phyloP scores from a whole-genome alignment of 30 jellyfish, hydroid and myxozoan species.

The Rhopilema esculentum region DNA sequence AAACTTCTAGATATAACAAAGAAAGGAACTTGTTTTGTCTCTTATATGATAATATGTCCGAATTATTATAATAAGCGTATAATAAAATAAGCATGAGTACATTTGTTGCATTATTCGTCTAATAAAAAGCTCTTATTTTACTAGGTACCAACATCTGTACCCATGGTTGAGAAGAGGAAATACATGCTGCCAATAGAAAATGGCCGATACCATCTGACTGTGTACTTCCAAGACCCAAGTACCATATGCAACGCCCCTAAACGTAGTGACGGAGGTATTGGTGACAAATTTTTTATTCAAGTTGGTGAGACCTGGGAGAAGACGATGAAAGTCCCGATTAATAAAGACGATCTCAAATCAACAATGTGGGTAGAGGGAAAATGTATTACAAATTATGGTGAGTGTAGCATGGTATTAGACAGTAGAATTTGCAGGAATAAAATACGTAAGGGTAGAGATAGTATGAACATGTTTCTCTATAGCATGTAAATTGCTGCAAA shows the following conservation, averaged over 20 bases:
- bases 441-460: too few species aligned
- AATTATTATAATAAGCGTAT: too few species aligned
- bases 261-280: slow-evolving; percentile 53
- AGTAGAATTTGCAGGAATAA: not conserved
- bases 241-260: slow-evolving; percentile 57
- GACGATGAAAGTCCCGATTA: slow-evolving; percentile 50
- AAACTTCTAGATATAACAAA: too few species aligned
- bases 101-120: too few species aligned
- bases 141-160: slow-evolving; percentile 72
- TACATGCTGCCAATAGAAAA: slow-evolving; percentile 58
- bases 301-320: slow-evolving; percentile 45
- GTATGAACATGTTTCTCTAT: too few species aligned
- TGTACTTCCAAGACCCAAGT: slow-evolving; percentile 58
- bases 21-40: too few species aligned
- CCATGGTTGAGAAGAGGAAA: slow-evolving; percentile 49
- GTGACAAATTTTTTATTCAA: slow-evolving; percentile 56
- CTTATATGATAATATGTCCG: too few species aligned
- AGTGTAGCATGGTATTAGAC: not conserved
- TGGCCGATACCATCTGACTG: slow-evolving; percentile 52
- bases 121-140: not conserved
- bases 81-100: too few species aligned
- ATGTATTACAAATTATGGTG: slow-evolving; percentile 53
- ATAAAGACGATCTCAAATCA: slow-evolving; percentile 14
- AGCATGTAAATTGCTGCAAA: too few species aligned
- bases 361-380: slow-evolving; percentile 68